These are phyloP conservation scores for Florisuga fusca DNA, from an alignment of 2,797 vertebrate genomes.

Conservation along the genomic window DNA sequence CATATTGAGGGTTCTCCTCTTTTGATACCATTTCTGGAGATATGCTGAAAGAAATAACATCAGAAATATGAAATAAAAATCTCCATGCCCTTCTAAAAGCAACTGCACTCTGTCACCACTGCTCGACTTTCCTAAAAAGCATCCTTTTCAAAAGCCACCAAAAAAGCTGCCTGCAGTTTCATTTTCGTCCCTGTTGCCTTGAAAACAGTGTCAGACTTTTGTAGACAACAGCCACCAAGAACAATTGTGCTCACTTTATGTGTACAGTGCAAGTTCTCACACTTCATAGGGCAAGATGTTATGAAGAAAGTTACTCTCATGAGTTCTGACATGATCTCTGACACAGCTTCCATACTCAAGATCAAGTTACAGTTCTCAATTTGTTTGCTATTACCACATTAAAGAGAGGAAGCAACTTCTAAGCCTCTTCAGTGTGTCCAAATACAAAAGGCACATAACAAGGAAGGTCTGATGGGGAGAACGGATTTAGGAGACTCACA, in stretches of 20 bases:
- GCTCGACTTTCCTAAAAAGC: not conserved
- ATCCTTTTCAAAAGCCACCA: not conserved
- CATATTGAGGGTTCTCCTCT: slow-evolving; percentile 69
- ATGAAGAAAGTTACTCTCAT: not conserved
- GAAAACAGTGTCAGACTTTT: not conserved
- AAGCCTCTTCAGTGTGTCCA: not conserved
- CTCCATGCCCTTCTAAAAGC: not conserved
- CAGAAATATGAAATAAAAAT: not conserved
- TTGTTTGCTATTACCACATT: not conserved
- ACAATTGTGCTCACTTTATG: not conserved
- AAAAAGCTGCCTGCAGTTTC: not conserved
- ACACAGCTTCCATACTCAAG: not conserved
- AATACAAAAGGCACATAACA: not conserved
- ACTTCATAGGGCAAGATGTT: not conserved
- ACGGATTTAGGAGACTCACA: not conserved
- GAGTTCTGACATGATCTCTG: not conserved
- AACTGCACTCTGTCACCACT: not conserved
- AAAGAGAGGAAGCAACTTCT: not conserved
- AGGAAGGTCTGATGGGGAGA: not conserved
- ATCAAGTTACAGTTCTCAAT: not conserved
- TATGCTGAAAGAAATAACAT: slow-evolving; percentile 78
- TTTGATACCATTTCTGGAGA: slow-evolving; percentile 77
- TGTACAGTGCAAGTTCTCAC: not conserved
- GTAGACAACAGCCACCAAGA: not conserved
- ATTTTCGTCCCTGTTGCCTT: not conserved